A percentile compares a stretch with the other conserved stretches of the same genome.
Evolutionary conservation across 2,797 vertebrate species (phyloP).

Genomic region (Gouania willdenowi): DNA sequence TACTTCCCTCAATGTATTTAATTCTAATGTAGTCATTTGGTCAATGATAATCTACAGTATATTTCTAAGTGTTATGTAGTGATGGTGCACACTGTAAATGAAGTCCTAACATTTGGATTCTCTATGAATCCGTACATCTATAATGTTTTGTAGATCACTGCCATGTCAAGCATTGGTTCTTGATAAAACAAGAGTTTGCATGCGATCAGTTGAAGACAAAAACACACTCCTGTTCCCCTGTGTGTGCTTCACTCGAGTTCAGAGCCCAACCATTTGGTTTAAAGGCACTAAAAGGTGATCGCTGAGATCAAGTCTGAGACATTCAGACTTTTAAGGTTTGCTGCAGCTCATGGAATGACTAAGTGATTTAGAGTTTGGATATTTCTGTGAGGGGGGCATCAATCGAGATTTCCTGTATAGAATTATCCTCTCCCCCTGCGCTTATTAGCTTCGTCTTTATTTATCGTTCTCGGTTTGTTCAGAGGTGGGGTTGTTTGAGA

Average conservation of each 20-base stretch:
- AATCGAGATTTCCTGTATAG: conserved; percentile 46
- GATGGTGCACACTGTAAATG: no score
- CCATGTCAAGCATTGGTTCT: no score
- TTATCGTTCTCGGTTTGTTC: no score
- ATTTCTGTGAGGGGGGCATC: conserved; percentile 19
- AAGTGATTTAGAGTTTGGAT: conserved; percentile 55
- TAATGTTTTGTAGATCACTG: not conserved
- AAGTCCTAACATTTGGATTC: no score
- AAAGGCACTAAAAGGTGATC: conserved; percentile 54
- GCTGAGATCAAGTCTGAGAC: conserved; percentile 53
- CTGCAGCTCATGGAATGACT: conserved; percentile 42
- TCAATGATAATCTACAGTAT: no score
- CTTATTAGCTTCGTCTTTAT: not conserved
- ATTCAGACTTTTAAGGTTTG: conserved; percentile 40
- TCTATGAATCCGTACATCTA: no score
- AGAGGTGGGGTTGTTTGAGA: no score
- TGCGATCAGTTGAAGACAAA: conserved; percentile 23
- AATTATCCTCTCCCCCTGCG: no score
- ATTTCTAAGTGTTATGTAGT: no score
- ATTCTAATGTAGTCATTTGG: no score
- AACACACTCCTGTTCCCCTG: conserved; percentile 23
- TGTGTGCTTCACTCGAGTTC: conserved; percentile 35
- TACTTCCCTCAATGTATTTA: no score
- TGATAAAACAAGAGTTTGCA: conserved; percentile 18
- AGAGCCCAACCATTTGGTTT: conserved; percentile 47